Conservation (phyloP, 2,113 vertebrate species). For the Onychostoma macrolepis region DNA sequence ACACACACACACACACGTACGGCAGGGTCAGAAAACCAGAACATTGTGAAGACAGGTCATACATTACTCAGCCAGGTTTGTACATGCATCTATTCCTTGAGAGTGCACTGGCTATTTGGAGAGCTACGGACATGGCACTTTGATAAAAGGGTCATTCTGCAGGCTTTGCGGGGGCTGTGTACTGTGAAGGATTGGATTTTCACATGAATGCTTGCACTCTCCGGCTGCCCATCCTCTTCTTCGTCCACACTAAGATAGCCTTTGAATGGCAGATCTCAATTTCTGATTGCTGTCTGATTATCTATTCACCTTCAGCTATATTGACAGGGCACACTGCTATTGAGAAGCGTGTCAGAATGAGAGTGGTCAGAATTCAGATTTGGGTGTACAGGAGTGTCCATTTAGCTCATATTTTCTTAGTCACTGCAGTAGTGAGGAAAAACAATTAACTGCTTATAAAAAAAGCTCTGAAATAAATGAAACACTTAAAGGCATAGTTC, state of each 20-base stretch:
- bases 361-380: constrained; percentile 22
- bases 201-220: constrained; percentile 83
- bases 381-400: neutral
- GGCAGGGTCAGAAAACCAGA: constrained; percentile 66
- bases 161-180: constrained; percentile 79
- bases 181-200: constrained; percentile 86
- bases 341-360: constrained; percentile 15
- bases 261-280: constrained; percentile 71
- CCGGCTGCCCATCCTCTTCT: constrained; percentile 62
- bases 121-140: constrained; percentile 75
- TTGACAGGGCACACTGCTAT: neutral
- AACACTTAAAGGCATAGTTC: neutral
- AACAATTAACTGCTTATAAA: neutral
- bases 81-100: constrained; percentile 78
- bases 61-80: constrained; percentile 78
- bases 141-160: constrained; percentile 85
- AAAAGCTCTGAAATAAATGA: neutral
- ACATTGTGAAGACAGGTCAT: constrained; percentile 73
- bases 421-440: neutral
- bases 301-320: neutral
- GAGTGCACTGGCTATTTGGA: constrained; percentile 74
- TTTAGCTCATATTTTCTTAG: constrained; percentile 2
- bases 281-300: constrained; percentile 65
- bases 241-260: constrained; percentile 67
- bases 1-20: constrained; percentile 32